Conservation (phyloP, 2,888 invertebrate genomes). For the Lithophane semibrunnea region DNA sequence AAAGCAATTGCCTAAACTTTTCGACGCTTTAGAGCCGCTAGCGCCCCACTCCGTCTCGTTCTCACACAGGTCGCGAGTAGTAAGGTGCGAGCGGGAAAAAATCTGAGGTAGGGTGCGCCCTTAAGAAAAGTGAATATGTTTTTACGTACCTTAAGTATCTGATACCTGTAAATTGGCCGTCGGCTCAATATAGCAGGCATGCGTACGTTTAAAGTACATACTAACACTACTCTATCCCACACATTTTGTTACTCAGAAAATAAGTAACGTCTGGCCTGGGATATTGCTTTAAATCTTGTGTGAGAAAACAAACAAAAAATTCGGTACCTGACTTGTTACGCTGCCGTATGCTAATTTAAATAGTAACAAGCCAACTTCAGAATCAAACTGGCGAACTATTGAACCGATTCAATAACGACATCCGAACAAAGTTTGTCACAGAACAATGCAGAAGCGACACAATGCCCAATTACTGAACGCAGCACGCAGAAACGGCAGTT, state of each 20-base stretch:
- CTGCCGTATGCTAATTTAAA: constrained; percentile 37
- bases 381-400: constrained; percentile 55
- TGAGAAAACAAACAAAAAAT: constrained; percentile 3
- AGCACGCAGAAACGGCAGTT: constrained; percentile 75
- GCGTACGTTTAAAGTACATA: not conserved
- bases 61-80: too few species aligned
- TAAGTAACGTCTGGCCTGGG: not conserved
- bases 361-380: constrained; percentile 25
- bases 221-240: not conserved
- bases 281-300: too few species aligned
- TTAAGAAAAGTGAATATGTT: not conserved
- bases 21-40: too few species aligned
- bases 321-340: not conserved
- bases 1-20: too few species aligned
- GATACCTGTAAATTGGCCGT: not conserved
- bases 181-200: not conserved
- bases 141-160: not conserved
- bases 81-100: too few species aligned
- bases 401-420: constrained; percentile 60
- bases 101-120: too few species aligned
- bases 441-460: constrained; percentile 78
- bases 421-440: constrained; percentile 68
- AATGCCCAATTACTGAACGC: constrained; percentile 80
- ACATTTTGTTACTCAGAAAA: not conserved
- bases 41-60: too few species aligned